phyloP scores from a whole-genome alignment of 2,888 invertebrate genomes.

The Drosophila prolongata region DNA sequence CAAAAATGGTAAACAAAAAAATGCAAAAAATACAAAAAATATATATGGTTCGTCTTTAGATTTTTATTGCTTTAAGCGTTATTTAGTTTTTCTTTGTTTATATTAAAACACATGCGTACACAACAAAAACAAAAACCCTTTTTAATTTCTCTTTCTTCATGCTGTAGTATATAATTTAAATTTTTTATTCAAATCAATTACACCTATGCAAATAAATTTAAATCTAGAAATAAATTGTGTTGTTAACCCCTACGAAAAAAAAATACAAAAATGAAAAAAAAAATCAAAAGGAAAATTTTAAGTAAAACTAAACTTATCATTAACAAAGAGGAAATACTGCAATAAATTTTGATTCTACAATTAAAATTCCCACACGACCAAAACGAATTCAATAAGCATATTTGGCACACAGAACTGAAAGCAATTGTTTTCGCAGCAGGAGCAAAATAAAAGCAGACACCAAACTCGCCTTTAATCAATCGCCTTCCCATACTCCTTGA shows the following conservation, averaged over 20 bases:
- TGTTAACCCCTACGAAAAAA: conserved; percentile 58
- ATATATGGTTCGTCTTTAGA: conserved; percentile 64
- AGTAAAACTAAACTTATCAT: conserved; percentile 38
- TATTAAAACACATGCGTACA: conserved; percentile 53
- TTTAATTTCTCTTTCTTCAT: conserved; percentile 62
- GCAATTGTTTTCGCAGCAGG: conserved; percentile 21
- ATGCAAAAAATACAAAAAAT: conserved; percentile 43
- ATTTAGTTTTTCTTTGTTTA: conserved; percentile 79
- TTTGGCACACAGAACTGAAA: conserved; percentile 34
- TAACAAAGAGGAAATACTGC: conserved; percentile 34
- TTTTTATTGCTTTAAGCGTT: conserved; percentile 80
- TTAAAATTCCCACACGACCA: conserved; percentile 36
- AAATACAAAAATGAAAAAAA: conserved; percentile 21
- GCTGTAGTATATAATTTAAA: conserved; percentile 57
- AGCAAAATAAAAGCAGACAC: conserved; percentile 14
- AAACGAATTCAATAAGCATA: conserved; percentile 31
- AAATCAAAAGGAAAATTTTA: conserved; percentile 29
- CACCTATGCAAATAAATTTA: conserved; percentile 50
- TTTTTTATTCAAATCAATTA: conserved; percentile 60
- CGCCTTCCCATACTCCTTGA: conserved; percentile 7
- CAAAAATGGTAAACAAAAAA: conserved; percentile 39
- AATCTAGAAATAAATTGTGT: conserved; percentile 70
- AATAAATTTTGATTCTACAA: conserved; percentile 41
- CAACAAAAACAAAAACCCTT: conserved; percentile 33
- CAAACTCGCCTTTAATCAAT: conserved; percentile 31